Evolutionary conservation across 2,888 invertebrate species (phyloP), one percentile per base, ranked within the genome.

Genomic region (Drosophila merina): DNA sequence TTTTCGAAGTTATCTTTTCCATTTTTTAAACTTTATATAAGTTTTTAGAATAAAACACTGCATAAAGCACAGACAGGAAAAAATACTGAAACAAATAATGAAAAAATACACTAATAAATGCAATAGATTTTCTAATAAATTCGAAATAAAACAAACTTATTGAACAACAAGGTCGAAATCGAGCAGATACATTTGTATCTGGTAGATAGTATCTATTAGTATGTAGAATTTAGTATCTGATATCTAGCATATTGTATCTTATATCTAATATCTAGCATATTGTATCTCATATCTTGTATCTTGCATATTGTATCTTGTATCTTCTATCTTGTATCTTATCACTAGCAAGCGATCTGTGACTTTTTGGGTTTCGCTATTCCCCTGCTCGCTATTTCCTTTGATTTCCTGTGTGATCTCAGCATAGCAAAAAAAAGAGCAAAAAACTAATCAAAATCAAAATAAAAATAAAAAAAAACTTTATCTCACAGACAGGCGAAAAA

Each of bases 401-500:
- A 83, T 80, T 81, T 86, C 86, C 86, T 80, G 78, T 84, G 81
- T 80, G 84, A 81, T 84, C 84, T 81, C 81, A 81, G 74, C 55
- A 48, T 57, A 33, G 45, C 28, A 36, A 20, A 36, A 45, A 50
- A 26, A 48, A 36, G 20, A 1, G 20, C 20, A 20, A 20, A 20
- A 20, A 20, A 20, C 20, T 20, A 20, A 20, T 20, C 20, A 20
- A 20, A 38, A 51, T 30, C 20, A 42, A 14, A 28, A 7, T 1
- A 20, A 12, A 42, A 42, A 48, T 7, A 28, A 26, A 56, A 66
- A 51, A 54, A 48, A 68, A 72, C 66, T 62, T 64, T 48, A 64
- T 54, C 66, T 33, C 40, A 12, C 28, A 47, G 30, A 20, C 33
- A 45, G 36, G 30, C 25, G 14, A 14, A 14, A 14, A 14, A 14